Base-by-base conservation (phyloP, 1,140 invertebrate species). In the Ylistrum balloti region DNA sequence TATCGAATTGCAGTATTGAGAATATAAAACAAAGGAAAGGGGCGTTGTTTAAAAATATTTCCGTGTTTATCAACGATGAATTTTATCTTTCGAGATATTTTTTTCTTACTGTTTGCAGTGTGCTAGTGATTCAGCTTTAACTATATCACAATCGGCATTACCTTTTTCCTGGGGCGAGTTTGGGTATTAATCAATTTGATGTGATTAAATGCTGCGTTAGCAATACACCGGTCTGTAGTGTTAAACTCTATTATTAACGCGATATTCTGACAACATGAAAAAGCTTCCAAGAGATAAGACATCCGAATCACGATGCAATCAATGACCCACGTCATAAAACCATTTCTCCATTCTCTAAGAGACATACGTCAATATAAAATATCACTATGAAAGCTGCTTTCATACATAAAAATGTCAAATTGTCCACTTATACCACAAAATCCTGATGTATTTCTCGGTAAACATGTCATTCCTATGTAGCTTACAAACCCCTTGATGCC, bases 181-280 rank as follows among this genome's bases (percentile, higher is more conserved):
- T 17, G 17, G 20, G 41, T 45, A 45, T 45, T 45, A 1, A 13
- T 9, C n/a, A 56, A 11, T 74, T 74, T 0, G 1, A 74, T n/a
- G 22, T 74, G 56, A 74, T 74, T 74, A n/a, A 74, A 28, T 28
- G 56, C 5, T n/a, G 9, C 28, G 56, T 5, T 74, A 28, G 56
- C 20, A 56, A 56, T 20, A 56, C 35, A 56, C 17, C 15, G 22
- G 20, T 56, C 15, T 17, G 13, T 56, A 17, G 7, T 22, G 45
- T 20, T 56, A 20, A 11, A 20, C 2, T 74, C 56, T 28, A 28
- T 38, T 38, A 38, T 38, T 38, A 38, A 38, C 35, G 35, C 56
- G 56, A n/a, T 74, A 74, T n/a, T 74, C 22, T 74, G 56, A 28
- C 56, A n/a, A 28, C 56, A 74, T 74, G 56, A 74, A 74, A 74